These are phyloP conservation scores for Arvicanthis niloticus DNA, from an alignment of 2,113 vertebrate genomes.

Conservation along the genomic window DNA sequence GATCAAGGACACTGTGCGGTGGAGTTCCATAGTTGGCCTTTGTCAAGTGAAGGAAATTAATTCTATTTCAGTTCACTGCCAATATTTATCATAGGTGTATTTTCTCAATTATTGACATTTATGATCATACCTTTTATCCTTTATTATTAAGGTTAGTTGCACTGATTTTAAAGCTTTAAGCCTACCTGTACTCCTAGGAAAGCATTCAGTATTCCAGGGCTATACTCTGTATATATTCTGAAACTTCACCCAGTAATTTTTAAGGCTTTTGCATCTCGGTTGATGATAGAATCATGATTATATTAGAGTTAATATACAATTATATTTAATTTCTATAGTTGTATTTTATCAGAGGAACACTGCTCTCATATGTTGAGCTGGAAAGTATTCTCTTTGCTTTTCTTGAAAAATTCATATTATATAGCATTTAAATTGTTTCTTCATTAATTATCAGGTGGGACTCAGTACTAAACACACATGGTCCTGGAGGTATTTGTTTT, in stretches of 20 bases:
- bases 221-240: not conserved
- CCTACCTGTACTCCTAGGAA: not conserved
- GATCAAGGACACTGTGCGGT: not conserved
- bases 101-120: slow-evolving; percentile 8
- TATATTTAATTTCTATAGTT: not conserved
- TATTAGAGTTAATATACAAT: not conserved
- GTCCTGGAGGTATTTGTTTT: not conserved
- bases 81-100: slow-evolving; percentile 4
- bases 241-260: not conserved
- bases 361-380: not conserved
- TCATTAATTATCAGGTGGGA: not conserved
- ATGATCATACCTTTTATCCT: slow-evolving; percentile 16
- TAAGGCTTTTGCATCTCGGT: not conserved
- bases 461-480: not conserved
- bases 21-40: not conserved
- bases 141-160: not conserved
- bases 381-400: not conserved
- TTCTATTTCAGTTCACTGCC: not conserved
- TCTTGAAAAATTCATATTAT: not conserved
- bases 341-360: not conserved
- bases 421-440: not conserved
- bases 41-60: not conserved
- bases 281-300: not conserved
- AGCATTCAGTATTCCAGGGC: not conserved
- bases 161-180: slow-evolving; percentile 37